These are phyloP conservation scores for Chitala chitala DNA, from an alignment of 2,113 vertebrate species.

Conservation along the genomic window DNA sequence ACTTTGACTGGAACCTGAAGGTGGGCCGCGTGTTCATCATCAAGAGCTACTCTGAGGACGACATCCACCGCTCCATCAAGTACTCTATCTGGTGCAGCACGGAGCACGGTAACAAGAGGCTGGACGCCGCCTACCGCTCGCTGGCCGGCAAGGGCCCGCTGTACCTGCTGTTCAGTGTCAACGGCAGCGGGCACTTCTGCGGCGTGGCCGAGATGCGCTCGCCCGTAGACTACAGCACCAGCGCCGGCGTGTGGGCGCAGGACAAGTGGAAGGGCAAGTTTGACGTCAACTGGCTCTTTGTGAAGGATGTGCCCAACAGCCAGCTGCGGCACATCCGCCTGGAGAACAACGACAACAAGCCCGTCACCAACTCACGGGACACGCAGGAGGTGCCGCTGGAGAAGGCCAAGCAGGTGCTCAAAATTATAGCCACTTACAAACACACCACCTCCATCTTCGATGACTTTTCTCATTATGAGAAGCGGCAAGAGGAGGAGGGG, in stretches of 20 bases:
- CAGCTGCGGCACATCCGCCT: slow-evolving; percentile 96
- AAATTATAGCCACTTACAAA: slow-evolving; percentile 76
- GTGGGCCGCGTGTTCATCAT: slow-evolving; percentile 76
- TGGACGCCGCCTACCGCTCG: slow-evolving; percentile 73
- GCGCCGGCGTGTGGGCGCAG: slow-evolving; percentile 97
- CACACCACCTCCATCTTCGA: slow-evolving; percentile 82
- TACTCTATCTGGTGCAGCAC: slow-evolving; percentile 83
- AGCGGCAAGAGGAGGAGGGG: slow-evolving; percentile 91
- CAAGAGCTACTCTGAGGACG: slow-evolving; percentile 80
- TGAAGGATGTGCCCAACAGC: slow-evolving; percentile 97
- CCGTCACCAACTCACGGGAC: slow-evolving; percentile 97
- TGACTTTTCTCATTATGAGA: slow-evolving; percentile 89
- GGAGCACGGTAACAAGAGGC: slow-evolving; percentile 73
- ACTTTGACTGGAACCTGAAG: slow-evolving; percentile 77
- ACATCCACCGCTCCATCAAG: slow-evolving; percentile 80
- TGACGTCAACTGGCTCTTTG: slow-evolving; percentile 97
- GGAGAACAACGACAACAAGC: slow-evolving; percentile 99
- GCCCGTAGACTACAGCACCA: slow-evolving; percentile 95
- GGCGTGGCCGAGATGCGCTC: slow-evolving; percentile 97
- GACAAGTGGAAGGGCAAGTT: slow-evolving; percentile 99
- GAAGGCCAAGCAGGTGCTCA: slow-evolving; percentile 78
- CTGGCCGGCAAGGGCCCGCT: slow-evolving; percentile 67
- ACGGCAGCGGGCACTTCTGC: slow-evolving; percentile 96
- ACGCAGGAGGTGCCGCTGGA: slow-evolving; percentile 91
- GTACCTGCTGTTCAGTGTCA: slow-evolving; percentile 85